Percentiles rank a stretch among this genome's conserved stretches.
Evolutionary conservation across 2,888 invertebrate genomes (phyloP).

Genomic region (Rhabditoides inermis): DNA sequence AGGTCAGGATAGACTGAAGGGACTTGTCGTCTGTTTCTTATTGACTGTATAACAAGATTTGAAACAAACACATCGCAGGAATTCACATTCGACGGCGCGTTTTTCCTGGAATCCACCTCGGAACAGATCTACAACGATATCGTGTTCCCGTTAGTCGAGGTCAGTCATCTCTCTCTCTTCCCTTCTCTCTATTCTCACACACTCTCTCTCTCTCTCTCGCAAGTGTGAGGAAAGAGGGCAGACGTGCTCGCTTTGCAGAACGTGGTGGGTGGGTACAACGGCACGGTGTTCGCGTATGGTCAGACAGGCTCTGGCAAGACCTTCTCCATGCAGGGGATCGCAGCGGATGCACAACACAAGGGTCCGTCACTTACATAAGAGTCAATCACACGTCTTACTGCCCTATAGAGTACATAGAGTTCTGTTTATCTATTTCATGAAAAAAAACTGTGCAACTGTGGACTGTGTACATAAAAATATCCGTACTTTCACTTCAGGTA

Average conservation of each 20-base stretch:
- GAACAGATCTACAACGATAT: slow-evolving; percentile 80
- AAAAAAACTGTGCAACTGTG: no score
- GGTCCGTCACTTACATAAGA: no score
- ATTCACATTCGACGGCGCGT: slow-evolving; percentile 78
- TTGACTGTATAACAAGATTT: neutral
- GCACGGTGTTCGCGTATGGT: slow-evolving; percentile 84
- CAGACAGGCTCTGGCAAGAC: slow-evolving; percentile 87
- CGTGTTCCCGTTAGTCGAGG: slow-evolving; percentile 73
- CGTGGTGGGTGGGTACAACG: slow-evolving; percentile 81
- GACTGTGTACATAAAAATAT: no score
- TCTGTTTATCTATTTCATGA: no score
- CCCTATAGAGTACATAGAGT: no score
- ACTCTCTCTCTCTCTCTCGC: neutral
- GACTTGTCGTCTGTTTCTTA: neutral
- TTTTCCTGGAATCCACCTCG: slow-evolving; percentile 69
- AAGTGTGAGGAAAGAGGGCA: neutral
- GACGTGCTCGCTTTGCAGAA: slow-evolving; percentile 58
- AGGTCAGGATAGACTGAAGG: neutral
- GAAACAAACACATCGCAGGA: slow-evolving; percentile 60
- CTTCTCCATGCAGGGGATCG: slow-evolving; percentile 75
- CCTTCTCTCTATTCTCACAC: neutral
- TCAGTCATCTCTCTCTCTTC: slow-evolving; percentile 47
- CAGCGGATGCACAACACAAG: no score
- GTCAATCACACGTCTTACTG: no score
- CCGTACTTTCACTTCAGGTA: no score